Conservation (phyloP, 2,797 vertebrate genomes). For the Pogoniulus pusillus region DNA sequence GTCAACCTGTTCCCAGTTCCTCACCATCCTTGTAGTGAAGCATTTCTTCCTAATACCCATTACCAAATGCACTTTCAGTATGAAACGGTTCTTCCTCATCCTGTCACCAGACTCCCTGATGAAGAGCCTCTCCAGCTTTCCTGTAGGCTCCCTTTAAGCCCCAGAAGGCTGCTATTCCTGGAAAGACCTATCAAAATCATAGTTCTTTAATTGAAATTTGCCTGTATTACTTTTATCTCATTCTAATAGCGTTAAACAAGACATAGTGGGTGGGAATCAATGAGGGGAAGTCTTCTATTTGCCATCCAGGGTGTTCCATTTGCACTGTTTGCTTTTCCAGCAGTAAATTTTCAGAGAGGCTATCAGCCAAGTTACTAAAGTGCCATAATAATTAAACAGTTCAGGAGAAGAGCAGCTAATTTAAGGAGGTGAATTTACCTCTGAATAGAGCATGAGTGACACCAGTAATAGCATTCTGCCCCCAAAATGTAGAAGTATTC, state of each 20-base stretch:
- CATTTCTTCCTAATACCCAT: no score
- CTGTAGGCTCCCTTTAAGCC: no score
- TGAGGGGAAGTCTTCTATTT: not conserved
- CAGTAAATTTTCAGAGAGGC: not conserved
- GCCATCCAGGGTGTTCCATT: conserved; percentile 9
- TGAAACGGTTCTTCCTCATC: no score
- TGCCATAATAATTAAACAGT: conserved; percentile 28
- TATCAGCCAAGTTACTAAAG: conserved; percentile 4
- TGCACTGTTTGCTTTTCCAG: conserved; percentile 45
- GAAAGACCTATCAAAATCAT: not conserved
- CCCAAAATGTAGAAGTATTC: not conserved
- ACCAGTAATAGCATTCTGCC: not conserved
- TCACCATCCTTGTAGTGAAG: no score
- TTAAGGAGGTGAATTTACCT: not conserved
- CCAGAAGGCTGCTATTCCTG: no score
- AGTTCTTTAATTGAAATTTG: conserved; percentile 37
- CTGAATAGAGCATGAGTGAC: not conserved
- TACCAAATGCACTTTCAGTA: no score
- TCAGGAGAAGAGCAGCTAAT: not conserved
- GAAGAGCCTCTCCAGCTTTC: no score
- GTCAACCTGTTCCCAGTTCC: no score
- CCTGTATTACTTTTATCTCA: conserved; percentile 16
- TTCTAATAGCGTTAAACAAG: conserved; percentile 16
- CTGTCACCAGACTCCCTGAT: no score
- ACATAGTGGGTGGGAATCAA: not conserved